These are phyloP conservation scores for Cryptus viduatorius DNA, from an alignment of 2,888 invertebrate genomes.

Conservation along the genomic window DNA sequence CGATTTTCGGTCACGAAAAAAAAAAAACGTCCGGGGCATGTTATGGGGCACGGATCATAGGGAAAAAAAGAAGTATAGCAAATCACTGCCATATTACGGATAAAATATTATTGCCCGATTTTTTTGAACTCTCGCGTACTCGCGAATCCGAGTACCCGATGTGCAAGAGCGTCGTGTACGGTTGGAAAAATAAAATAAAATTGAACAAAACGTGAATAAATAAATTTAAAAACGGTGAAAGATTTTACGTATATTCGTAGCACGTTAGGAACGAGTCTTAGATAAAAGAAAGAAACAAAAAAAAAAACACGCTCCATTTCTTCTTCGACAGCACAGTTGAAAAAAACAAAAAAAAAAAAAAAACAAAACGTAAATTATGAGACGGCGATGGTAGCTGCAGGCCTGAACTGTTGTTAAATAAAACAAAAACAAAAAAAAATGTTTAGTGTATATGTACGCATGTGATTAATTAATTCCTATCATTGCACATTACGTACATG, in stretches of 20 bases:
- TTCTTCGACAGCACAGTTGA: conserved; percentile 65
- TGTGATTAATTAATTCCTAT: conserved; percentile 75
- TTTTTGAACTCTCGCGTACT: conserved; percentile 56
- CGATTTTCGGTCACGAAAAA: conserved; percentile 69
- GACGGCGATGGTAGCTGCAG: conserved; percentile 69
- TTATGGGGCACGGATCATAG: conserved; percentile 43
- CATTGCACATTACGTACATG: conserved; percentile 73
- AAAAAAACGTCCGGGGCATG: conserved; percentile 47
- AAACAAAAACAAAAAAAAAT: conserved; percentile 61
- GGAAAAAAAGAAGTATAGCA: conserved; percentile 64
- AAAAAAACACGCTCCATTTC: conserved; percentile 62
- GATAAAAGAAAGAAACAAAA: conserved; percentile 42
- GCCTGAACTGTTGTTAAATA: conserved; percentile 70
- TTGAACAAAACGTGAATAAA: conserved; percentile 48
- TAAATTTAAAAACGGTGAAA: conserved; percentile 49
- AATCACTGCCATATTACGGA: conserved; percentile 73
- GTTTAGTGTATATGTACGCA: conserved; percentile 70
- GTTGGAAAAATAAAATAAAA: conserved; percentile 34
- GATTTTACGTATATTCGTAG: conserved; percentile 64
- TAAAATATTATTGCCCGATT: conserved; percentile 60
- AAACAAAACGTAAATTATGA: conserved; percentile 53
- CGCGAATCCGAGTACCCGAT: conserved; percentile 48
- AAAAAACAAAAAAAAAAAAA: conserved; percentile 52
- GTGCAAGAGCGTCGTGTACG: conserved; percentile 64
- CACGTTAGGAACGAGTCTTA: conserved; percentile 61